phyloP scores from a whole-genome alignment of 1,140 invertebrate genomes.

The Drosophila pachea region DNA sequence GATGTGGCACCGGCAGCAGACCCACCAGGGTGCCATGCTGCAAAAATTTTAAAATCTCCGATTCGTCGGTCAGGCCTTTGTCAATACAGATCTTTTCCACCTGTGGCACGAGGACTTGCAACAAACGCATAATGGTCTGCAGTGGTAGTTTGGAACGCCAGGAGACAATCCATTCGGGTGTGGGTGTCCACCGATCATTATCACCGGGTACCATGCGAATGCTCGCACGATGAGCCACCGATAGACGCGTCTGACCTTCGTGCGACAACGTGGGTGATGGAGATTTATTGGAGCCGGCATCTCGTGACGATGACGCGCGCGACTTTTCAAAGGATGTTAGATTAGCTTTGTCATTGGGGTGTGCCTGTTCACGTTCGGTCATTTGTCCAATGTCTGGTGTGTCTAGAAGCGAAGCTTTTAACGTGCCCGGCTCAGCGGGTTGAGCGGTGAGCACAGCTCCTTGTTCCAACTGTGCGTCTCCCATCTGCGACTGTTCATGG shows the following conservation, averaged over 20 bases:
- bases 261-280: slow-evolving; percentile 46
- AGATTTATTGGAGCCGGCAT: slow-evolving; percentile 45
- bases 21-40: slow-evolving; percentile 99
- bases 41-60: slow-evolving; percentile 98
- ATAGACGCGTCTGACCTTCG: slow-evolving; percentile 63
- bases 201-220: slow-evolving; percentile 73
- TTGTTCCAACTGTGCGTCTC: slow-evolving; percentile 86
- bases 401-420: slow-evolving; percentile 93
- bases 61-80: slow-evolving; percentile 99
- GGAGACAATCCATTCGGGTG: slow-evolving; percentile 95
- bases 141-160: slow-evolving; percentile 98
- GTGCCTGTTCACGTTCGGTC: slow-evolving; percentile 95
- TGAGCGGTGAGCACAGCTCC: slow-evolving; percentile 83
- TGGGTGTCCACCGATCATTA: slow-evolving; percentile 86
- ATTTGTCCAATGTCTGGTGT: slow-evolving; percentile 90
- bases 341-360: slow-evolving; percentile 81
- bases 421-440: slow-evolving; percentile 93
- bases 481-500: slow-evolving; percentile 62
- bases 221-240: slow-evolving; percentile 73
- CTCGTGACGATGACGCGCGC: slow-evolving; percentile 28
- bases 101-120: slow-evolving; percentile 99
- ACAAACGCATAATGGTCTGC: slow-evolving; percentile 98
- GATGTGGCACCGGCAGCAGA: slow-evolving; percentile 98
- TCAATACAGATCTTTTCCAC: slow-evolving; percentile 99
- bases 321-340: slow-evolving; percentile 54